Evolutionary conservation across 2,888 invertebrate genomes (phyloP), one percentile per base, ranked within the genome.

Genomic region (Blomia tropicalis): DNA sequence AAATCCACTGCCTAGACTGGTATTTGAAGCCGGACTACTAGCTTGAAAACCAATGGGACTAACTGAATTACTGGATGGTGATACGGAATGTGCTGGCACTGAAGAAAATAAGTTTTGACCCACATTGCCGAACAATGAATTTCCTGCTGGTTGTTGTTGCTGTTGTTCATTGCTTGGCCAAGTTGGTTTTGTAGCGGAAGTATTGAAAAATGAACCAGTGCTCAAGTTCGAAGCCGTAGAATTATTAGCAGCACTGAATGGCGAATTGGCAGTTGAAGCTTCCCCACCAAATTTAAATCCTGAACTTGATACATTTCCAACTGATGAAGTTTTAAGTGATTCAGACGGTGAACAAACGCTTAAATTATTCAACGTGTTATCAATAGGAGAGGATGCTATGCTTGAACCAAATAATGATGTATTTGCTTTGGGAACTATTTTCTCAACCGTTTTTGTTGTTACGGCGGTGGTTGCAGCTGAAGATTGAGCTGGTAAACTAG

Each of bases 1-100:
- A 41, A 62, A 62, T 11, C 23, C 60, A 47, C n/a, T 25, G 7
- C 25, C 11, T 25, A 23, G 17, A 19, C 30, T n/a, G 4, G 25
- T 22, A n/a, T n/a, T n/a, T n/a, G n/a, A n/a, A 44, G 44, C 31
- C 19, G 44, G 60, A 23, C 43, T 41, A 59, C 59, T 59, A 4
- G 27, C 2, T 56, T 47, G 60, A 29, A 47, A 51, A 7, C 47
- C 51, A n/a, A 29, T 30, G 30, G 36, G 43, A 25, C 59, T 41
- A 17, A 14, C 41, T 14, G 14, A 14, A 41, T 14, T 14, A n/a
- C n/a, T n/a, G n/a, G 14, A 17, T 41, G 41, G 41, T 14, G n/a
- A n/a, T 41, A n/a, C 41, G 14, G n/a, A 41, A 41, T 14, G n/a
- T 14, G n/a, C 41, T 41, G 41, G 41, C 41, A 41, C 41, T 41